Conservation (phyloP, 2,888 invertebrate species). For the Phymatocera aterrima region DNA sequence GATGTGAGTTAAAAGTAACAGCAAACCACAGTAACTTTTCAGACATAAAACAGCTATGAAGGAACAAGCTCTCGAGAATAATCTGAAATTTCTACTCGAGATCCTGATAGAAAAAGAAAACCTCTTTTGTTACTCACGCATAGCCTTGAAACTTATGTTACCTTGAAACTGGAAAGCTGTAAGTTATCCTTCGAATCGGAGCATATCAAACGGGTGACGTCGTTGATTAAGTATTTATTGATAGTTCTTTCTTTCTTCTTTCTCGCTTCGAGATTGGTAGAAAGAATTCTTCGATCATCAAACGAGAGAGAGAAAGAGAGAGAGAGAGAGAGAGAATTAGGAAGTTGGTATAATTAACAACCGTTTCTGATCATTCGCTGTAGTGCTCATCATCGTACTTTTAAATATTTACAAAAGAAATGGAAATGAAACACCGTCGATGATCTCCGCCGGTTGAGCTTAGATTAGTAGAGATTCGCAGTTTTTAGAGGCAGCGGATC, state of each 20-base stretch:
- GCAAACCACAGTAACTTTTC: background rate
- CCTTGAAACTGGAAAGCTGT: background rate
- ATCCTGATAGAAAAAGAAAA: too few relatives aligned
- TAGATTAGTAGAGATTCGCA: conserved; percentile 70
- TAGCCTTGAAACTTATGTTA: background rate
- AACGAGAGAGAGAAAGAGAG: too few relatives aligned
- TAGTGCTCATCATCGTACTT: conserved; percentile 24
- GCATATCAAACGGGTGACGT: background rate
- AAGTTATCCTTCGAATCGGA: background rate
- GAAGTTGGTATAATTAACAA: conserved; percentile 13
- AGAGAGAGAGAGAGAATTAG: too few relatives aligned
- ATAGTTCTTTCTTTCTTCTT: background rate
- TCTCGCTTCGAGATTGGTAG: background rate
- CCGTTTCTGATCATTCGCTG: conserved; percentile 30
- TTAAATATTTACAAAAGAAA: conserved; percentile 43
- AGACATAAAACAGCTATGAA: background rate
- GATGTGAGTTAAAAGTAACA: too few relatives aligned
- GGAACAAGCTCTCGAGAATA: background rate
- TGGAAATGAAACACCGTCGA: too few relatives aligned
- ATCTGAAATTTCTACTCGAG: too few relatives aligned
- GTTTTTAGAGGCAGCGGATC: conserved; percentile 72
- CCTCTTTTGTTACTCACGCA: too few relatives aligned
- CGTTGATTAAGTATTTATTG: background rate
- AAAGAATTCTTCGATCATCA: too few relatives aligned
- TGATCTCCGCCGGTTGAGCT: conserved; percentile 39